Evolutionary conservation across 2,113 vertebrate genomes (phyloP).

Genomic region (Gallinago paraguaiae): DNA sequence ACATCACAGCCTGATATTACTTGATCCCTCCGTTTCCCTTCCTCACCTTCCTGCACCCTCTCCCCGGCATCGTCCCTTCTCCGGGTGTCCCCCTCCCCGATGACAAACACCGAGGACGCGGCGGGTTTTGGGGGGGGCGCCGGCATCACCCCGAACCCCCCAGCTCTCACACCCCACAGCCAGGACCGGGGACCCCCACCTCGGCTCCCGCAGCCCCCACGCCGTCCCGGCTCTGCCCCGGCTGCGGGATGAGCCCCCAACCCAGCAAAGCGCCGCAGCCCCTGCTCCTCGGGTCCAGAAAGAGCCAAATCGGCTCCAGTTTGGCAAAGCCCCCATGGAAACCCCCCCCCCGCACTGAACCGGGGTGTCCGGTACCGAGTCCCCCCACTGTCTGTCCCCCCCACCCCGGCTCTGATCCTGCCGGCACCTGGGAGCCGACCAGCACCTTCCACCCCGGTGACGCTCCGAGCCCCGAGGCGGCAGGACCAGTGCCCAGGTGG

Average conservation of each 20-base stretch:
- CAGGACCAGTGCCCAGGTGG: neutral
- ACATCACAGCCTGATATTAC: neutral
- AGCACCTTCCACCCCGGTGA: neutral
- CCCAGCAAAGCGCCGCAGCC: neutral
- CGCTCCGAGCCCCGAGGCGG: fast-evolving
- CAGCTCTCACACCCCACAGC: neutral
- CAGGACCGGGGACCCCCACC: neutral
- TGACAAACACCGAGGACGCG: fast-evolving
- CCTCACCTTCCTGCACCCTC: neutral
- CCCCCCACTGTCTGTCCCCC: neutral
- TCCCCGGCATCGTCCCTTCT: neutral
- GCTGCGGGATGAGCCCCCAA: neutral
- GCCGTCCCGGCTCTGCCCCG: neutral
- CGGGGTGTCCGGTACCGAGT: fast-evolving
- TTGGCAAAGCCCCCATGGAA: fast-evolving
- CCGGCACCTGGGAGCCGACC: neutral
- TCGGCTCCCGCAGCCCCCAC: fast-evolving
- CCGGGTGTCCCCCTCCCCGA: neutral
- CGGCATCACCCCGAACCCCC: fast-evolving
- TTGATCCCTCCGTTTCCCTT: neutral
- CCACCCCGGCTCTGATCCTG: neutral
- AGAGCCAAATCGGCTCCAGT: fast-evolving
- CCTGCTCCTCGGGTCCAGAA: fast-evolving
- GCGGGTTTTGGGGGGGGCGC: neutral
- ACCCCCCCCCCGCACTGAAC: fast-evolving